phyloP scores from a whole-genome alignment of 2,113 vertebrate genomes.

The Puma concolor region DNA sequence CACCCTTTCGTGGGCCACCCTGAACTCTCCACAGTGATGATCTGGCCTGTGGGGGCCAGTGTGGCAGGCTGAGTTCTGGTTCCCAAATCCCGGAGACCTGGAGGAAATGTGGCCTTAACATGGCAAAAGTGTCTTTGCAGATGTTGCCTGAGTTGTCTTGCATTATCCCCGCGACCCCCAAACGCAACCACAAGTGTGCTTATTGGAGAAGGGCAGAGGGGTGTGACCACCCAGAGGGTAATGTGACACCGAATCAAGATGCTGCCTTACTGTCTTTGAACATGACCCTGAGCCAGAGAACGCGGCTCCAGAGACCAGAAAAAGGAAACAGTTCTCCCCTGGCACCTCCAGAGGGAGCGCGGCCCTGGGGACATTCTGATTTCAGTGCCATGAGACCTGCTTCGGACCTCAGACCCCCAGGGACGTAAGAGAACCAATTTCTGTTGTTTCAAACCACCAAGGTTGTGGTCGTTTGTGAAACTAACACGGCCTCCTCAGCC shows the following conservation, averaged over 20 bases:
- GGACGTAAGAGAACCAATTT: neutral
- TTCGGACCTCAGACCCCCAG: neutral
- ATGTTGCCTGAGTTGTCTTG: neutral
- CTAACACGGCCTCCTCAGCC: accelerated
- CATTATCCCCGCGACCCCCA: accelerated
- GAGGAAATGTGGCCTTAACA: accelerated
- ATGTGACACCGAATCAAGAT: accelerated
- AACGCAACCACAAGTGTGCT: neutral
- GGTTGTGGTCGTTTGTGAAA: neutral
- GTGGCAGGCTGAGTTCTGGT: neutral
- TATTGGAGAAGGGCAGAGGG: neutral
- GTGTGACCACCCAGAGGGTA: accelerated
- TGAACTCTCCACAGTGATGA: accelerated
- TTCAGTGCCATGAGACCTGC: neutral
- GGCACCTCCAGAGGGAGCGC: neutral
- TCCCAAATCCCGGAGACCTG: too few species aligned
- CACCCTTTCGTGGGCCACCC: neutral
- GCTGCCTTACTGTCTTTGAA: neutral
- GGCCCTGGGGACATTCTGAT: neutral
- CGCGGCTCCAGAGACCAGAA: accelerated
- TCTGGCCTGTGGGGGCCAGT: neutral
- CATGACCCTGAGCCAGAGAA: accelerated
- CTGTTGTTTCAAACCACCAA: neutral
- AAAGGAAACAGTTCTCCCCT: neutral
- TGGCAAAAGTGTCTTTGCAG: neutral